Evolutionary conservation across 2,113 vertebrate species (phyloP).

Genomic region (Cochlearius cochlearius): DNA sequence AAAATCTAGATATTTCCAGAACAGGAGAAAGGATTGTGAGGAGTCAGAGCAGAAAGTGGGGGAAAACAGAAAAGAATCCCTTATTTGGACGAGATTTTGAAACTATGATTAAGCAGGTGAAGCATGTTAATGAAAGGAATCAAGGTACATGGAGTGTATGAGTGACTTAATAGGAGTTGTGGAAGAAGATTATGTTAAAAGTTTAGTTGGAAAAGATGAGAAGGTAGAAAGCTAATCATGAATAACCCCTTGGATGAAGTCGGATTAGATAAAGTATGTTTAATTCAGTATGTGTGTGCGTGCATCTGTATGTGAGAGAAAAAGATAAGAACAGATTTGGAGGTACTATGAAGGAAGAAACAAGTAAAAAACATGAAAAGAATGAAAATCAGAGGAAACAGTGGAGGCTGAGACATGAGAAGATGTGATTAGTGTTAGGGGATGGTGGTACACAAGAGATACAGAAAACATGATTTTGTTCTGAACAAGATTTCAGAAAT

Average conservation of each 20-base stretch:
- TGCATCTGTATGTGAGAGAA: background rate
- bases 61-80: background rate
- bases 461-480: background rate
- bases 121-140: background rate
- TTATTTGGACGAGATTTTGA: background rate
- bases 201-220: background rate
- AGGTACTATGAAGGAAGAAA: background rate
- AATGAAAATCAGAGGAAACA: background rate
- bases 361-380: background rate
- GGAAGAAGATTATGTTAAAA: background rate
- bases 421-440: background rate
- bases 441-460: background rate
- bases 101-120: background rate
- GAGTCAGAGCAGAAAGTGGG: background rate
- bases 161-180: background rate
- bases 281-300: fast-evolving
- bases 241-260: background rate
- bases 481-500: background rate
- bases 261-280: background rate
- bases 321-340: background rate
- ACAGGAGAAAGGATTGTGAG: background rate
- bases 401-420: background rate
- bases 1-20: background rate
- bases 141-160: background rate
- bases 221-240: background rate